Conservation (phyloP, 2,113 vertebrate genomes). For the Tylochromis polylepis region DNA sequence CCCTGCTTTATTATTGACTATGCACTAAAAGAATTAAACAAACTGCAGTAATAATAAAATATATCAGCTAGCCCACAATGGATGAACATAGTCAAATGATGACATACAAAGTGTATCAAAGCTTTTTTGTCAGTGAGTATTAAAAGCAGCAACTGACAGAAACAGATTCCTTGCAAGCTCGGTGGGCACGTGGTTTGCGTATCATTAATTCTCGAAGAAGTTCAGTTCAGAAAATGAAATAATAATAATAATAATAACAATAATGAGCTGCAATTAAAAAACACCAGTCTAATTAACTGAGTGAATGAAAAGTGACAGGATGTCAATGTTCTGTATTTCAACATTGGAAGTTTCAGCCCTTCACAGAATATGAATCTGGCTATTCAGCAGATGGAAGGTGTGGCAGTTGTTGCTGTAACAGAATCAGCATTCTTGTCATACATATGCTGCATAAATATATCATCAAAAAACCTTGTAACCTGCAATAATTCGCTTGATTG, state of each 20-base stretch:
- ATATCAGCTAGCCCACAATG: neutral
- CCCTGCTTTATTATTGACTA: neutral
- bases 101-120: neutral
- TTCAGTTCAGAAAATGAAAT: neutral
- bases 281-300: slow-evolving; percentile 9
- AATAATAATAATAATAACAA: neutral
- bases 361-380: slow-evolving; percentile 23
- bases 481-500: slow-evolving; percentile 68
- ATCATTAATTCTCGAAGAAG: neutral
- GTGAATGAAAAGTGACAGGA: slow-evolving; percentile 8
- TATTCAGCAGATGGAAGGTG: slow-evolving; percentile 51
- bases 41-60: neutral
- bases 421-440: slow-evolving; percentile 64
- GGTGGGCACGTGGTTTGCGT: neutral
- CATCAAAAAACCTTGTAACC: slow-evolving; percentile 62
- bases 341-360: slow-evolving; percentile 20
- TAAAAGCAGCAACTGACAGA: neutral
- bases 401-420: slow-evolving; percentile 37
- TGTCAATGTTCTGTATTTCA: slow-evolving; percentile 8
- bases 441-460: slow-evolving; percentile 62
- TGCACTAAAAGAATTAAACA: neutral
- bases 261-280: slow-evolving; percentile 23
- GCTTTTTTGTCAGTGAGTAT: neutral
- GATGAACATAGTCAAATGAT: neutral
- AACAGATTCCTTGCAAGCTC: neutral